Base-by-base conservation (phyloP, 2,113 vertebrate species). In the Hippoglossus stenolepis region DNA sequence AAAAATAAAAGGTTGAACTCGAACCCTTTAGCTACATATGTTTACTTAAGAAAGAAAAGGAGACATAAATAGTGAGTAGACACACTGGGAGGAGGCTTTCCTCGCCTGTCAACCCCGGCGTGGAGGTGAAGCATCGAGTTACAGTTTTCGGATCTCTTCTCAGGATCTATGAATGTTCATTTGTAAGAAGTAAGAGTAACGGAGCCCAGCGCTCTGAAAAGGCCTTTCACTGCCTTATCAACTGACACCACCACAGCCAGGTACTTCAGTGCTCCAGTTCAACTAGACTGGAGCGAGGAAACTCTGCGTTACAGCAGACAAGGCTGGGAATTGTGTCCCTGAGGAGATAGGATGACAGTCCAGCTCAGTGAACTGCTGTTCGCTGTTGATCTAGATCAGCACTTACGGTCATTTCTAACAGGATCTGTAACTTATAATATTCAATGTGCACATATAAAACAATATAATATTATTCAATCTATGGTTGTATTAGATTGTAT, bases 161-260 rank as follows among this genome's bases (percentile, higher is more conserved):
- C 70, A 63, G 67, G 31, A 59, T 40, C 58, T 43, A 53, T 87
- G 78, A 88, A 76, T 66, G 82, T 65, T 61, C 78, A 49, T 71
- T 85, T 87, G 82, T 86, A 21, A 70, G 72, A 70, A 76, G 80
- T 77, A 68, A 85, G 79, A 82, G 89, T 69, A 84, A 84, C 87
- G 70, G 73, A 87, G 77, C 83, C 79, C 54, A 1, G 64, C 0
- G 40, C 78, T 71, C 60, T 88, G 79, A 90, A 90, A 86, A 77
- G 81, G 77, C 81, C 86, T 83, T 87, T 92, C 83, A 87, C 54
- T 17, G 70, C 26, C 53, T 31, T 65, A 71, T 83, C 77, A 82
- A 66, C 67, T 51, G 85, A 89, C 85, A 86, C 81, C 75, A 38
- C 38, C 11, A 18, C 0, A 6, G 63, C 12, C 64, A 66, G 68